Conservation (phyloP, 2,797 vertebrate genomes). For the Myiothlypis coronata region DNA sequence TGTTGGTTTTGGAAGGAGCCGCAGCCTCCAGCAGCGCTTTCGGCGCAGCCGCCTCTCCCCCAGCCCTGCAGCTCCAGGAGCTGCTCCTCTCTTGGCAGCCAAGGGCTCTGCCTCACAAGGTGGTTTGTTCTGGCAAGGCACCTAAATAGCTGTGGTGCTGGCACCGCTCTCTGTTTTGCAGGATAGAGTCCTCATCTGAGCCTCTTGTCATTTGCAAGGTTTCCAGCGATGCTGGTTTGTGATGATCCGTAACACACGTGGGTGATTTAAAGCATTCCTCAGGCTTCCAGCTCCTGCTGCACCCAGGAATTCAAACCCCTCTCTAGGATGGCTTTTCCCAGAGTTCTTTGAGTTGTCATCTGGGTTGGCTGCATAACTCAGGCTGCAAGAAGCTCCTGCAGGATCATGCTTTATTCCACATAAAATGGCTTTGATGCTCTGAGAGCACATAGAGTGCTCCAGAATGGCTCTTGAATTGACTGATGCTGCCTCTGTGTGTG, state of each 20-base stretch:
- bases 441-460: background rate
- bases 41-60: background rate
- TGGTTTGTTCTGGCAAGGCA: constrained; percentile 20
- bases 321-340: background rate
- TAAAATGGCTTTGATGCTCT: background rate
- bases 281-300: background rate
- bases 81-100: constrained; percentile 37
- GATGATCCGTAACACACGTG: background rate
- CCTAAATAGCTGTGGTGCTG: background rate
- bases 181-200: constrained; percentile 5
- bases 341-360: background rate
- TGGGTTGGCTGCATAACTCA: background rate
- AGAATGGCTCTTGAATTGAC: background rate
- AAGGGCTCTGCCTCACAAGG: background rate
- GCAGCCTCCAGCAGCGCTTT: background rate
- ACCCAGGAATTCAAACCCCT: background rate
- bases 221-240: background rate
- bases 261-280: background rate
- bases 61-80: background rate
- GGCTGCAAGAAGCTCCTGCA: background rate
- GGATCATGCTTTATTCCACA: background rate
- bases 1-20: background rate
- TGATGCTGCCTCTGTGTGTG: background rate
- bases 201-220: background rate
- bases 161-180: background rate